Evolutionary conservation across 2,113 vertebrate species (phyloP).

Genomic region (Ciconia boyciana): DNA sequence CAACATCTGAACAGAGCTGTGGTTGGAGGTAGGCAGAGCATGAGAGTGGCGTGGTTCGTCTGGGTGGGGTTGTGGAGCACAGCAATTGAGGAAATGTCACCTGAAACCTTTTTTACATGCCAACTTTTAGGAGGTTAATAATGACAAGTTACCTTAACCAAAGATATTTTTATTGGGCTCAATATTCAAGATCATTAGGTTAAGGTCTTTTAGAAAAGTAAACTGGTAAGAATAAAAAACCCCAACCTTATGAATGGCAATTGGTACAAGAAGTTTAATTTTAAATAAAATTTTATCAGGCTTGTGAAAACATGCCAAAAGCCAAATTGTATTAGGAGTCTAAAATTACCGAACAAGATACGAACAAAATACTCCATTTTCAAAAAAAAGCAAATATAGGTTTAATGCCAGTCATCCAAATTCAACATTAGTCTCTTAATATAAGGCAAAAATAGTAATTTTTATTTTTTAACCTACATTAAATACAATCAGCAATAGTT

Average conservation of each 20-base stretch:
- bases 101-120: neutral
- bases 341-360: neutral
- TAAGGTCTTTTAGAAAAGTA: conserved; percentile 12
- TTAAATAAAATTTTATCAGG: neutral
- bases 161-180: conserved; percentile 35
- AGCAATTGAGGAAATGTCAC: neutral
- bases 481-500: neutral
- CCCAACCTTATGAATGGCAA: neutral
- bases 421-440: neutral
- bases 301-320: conserved; percentile 1
- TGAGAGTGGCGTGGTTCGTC: accelerated
- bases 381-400: neutral
- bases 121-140: neutral
- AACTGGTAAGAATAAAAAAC: neutral
- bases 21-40: neutral
- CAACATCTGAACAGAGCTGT: neutral
- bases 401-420: conserved; percentile 40
- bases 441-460: conserved; percentile 51
- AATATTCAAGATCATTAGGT: neutral
- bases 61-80: neutral
- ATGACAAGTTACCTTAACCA: conserved; percentile 22
- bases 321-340: neutral
- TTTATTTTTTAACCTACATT: conserved; percentile 2
- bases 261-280: neutral
- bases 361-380: conserved; percentile 24